phyloP scores from a whole-genome alignment of 2,888 invertebrate species.

The Meiosimyza platycephala region DNA sequence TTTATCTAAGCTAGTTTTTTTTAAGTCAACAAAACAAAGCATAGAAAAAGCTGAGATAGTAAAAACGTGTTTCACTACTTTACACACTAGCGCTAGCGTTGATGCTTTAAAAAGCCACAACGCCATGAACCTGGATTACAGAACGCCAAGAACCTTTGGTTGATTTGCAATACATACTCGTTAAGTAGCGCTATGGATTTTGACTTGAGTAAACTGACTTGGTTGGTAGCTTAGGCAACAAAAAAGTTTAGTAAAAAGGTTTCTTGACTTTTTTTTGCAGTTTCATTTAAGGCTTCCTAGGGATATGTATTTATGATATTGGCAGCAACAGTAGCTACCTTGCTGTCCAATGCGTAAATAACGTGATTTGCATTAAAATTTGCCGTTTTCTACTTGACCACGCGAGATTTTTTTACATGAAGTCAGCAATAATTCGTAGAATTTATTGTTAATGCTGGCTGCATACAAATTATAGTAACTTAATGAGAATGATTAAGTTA shows the following conservation, averaged over 20 bases:
- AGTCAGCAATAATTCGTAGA: neutral
- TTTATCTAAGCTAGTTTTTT: slow-evolving; percentile 20
- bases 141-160: slow-evolving; percentile 9
- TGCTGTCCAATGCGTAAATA: slow-evolving; percentile 6
- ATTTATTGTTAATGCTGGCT: slow-evolving; percentile 22
- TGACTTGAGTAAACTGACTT: too few relatives aligned
- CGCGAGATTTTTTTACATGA: neutral
- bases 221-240: neutral
- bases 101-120: slow-evolving; percentile 1
- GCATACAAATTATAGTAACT: slow-evolving; percentile 45
- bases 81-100: neutral
- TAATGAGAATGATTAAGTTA: slow-evolving; percentile 6
- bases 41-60: neutral
- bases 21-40: neutral
- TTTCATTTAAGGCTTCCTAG: slow-evolving; percentile 15
- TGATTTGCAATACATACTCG: neutral
- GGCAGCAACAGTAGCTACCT: neutral
- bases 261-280: neutral
- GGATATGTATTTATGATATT: too few relatives aligned
- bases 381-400: neutral
- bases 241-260: slow-evolving; percentile 7
- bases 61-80: slow-evolving; percentile 22
- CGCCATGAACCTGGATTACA: neutral
- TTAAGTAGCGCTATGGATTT: too few relatives aligned
- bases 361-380: slow-evolving; percentile 42